A percentile compares a stretch with the other conserved stretches of the same genome.
These are phyloP conservation scores for Augochlorella aurata DNA, from an alignment of 2,888 invertebrate species.

Conservation along the genomic window DNA sequence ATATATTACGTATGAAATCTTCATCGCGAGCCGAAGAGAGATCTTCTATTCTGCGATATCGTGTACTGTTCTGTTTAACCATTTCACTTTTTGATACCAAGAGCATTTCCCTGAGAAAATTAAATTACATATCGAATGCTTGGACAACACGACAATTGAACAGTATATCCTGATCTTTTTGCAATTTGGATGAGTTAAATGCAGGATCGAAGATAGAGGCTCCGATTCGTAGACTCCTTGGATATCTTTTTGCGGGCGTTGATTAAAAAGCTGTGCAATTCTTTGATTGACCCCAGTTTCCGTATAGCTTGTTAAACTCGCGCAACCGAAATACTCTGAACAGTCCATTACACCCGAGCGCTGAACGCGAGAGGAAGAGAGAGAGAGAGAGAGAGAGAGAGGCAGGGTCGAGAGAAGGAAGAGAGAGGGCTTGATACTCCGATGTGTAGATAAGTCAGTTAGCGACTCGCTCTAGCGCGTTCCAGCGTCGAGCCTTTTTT, in stretches of 20 bases:
- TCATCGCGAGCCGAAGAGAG: too few relatives aligned
- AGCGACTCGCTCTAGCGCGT: conserved; percentile 80
- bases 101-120: too few relatives aligned
- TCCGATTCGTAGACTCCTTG: neutral
- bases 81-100: too few relatives aligned
- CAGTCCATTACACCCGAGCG: conserved; percentile 51
- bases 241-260: neutral
- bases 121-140: too few relatives aligned
- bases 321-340: conserved; percentile 43
- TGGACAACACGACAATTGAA: too few relatives aligned
- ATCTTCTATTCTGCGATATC: too few relatives aligned
- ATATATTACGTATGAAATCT: too few relatives aligned
- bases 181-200: too few relatives aligned
- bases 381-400: conserved; percentile 26
- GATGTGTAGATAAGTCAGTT: conserved; percentile 79
- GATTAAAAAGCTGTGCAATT: neutral
- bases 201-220: too few relatives aligned
- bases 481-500: conserved; percentile 72
- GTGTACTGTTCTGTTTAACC: too few relatives aligned
- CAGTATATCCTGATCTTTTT: too few relatives aligned
- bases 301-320: conserved; percentile 9
- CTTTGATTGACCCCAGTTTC: neutral
- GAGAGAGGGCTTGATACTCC: conserved; percentile 47
- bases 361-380: neutral
- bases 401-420: conserved; percentile 28